phyloP scores from a whole-genome alignment of 2,888 invertebrate genomes.

The Sabatieria punctata region DNA sequence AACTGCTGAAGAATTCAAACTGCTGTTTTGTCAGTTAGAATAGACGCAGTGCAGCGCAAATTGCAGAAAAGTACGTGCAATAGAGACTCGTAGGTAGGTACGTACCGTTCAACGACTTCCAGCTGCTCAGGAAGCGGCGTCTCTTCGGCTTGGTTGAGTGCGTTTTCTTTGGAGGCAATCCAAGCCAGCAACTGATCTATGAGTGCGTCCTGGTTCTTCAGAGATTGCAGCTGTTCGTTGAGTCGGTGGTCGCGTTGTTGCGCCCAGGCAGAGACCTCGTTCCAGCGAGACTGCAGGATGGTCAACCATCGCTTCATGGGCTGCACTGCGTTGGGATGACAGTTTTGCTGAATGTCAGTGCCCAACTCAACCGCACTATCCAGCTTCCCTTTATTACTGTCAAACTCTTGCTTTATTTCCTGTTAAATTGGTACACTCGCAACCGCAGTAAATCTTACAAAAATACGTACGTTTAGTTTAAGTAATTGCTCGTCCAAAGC shows the following conservation, averaged over 20 bases:
- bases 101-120: conserved; percentile 43
- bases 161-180: conserved; percentile 71
- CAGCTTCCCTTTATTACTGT: conserved; percentile 66
- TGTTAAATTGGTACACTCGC: conserved; percentile 3
- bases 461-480: conserved; percentile 56
- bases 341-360: conserved; percentile 66
- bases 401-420: no score
- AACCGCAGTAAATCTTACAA: no score
- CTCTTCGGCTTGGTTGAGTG: conserved; percentile 58
- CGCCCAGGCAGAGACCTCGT: conserved; percentile 13
- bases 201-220: conserved; percentile 65
- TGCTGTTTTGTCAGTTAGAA: no score
- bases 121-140: conserved; percentile 79
- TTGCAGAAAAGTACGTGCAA: no score
- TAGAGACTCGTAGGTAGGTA: no score
- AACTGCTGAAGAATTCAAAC: no score
- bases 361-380: conserved; percentile 69
- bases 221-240: conserved; percentile 56
- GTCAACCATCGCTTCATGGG: conserved; percentile 98
- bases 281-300: conserved; percentile 83
- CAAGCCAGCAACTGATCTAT: conserved; percentile 85
- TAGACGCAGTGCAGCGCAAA: no score
- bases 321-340: conserved; percentile 91
- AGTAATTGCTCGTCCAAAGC: conserved; percentile 62
- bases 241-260: conserved; percentile 66